Evolutionary conservation across 2,797 vertebrate species (phyloP).

Genomic region (Clarias laeviceps): DNA sequence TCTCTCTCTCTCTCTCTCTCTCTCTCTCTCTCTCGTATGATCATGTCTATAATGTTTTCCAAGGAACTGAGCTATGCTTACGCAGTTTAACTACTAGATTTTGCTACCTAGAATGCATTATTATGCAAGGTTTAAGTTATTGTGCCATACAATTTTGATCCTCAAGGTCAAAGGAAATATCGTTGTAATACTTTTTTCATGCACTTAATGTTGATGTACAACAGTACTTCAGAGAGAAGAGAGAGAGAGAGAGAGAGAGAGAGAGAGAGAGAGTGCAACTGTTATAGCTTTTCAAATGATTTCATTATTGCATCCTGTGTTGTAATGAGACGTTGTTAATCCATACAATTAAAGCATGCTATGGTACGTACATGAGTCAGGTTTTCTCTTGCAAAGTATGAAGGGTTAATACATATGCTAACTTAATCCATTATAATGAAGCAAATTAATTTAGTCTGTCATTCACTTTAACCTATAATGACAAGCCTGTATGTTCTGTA

Average conservation of each 20-base stretch:
- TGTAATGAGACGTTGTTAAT: slow-evolving; percentile 15
- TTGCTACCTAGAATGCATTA: not conserved
- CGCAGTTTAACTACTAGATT: not conserved
- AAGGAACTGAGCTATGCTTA: not conserved
- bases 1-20: slow-evolving; percentile 37
- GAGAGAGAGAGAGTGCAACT: not conserved
- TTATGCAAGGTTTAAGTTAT: not conserved
- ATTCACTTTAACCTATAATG: not conserved
- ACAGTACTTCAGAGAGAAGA: not conserved
- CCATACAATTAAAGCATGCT: not conserved
- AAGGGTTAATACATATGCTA: not conserved
- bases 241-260: not conserved
- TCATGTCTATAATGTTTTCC: not conserved
- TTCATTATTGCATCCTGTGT: slow-evolving; percentile 7
- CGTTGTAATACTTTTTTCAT: not conserved
- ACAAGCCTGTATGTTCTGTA: not conserved
- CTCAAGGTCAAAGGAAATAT: not conserved
- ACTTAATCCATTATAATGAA: slow-evolving; percentile 3
- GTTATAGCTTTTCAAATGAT: slow-evolving; percentile 3
- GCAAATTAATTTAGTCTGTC: slow-evolving; percentile 1
- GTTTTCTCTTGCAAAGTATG: not conserved
- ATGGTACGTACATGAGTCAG: not conserved
- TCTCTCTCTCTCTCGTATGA: slow-evolving; percentile 42
- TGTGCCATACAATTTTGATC: not conserved
- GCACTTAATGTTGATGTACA: not conserved